A percentile compares a stretch with the other conserved stretches of the same genome.
These are phyloP conservation scores for Anadara kagoshimensis DNA, from an alignment of 1,140 invertebrate genomes.

Conservation along the genomic window DNA sequence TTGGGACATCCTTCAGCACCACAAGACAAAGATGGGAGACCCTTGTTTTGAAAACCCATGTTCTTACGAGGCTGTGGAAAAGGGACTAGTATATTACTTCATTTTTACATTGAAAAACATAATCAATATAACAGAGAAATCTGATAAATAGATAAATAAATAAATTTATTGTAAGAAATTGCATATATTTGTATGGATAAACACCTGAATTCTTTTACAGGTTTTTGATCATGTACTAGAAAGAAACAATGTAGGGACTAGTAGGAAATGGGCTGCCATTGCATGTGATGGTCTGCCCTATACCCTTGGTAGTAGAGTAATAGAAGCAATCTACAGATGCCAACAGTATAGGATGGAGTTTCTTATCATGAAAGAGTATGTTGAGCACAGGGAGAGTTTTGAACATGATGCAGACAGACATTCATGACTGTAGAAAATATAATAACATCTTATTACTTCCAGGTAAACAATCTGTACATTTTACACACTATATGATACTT, in stretches of 20 bases:
- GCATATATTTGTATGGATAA: too few species aligned
- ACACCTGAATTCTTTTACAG: too few species aligned
- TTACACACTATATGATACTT: too few species aligned
- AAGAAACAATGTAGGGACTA: too few species aligned
- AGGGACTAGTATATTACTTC: background rate
- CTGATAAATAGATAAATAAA: too few species aligned
- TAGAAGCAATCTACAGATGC: background rate
- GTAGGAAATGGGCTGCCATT: background rate
- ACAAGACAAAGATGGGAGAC: constrained; percentile 14
- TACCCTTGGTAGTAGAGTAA: constrained; percentile 2
- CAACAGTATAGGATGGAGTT: background rate
- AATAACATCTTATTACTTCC: too few species aligned
- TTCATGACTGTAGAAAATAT: background rate
- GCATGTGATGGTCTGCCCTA: constrained; percentile 12
- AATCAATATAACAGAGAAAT: too few species aligned
- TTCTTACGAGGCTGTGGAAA: constrained; percentile 13
- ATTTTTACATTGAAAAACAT: background rate
- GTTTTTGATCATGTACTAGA: constrained; percentile 13
- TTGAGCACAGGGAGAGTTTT: background rate
- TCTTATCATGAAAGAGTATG: background rate
- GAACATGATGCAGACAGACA: background rate
- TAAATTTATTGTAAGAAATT: too few species aligned
- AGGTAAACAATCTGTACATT: too few species aligned
- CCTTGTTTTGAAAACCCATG: constrained; percentile 12
- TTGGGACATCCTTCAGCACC: too few species aligned